Percentiles rank a stretch among this genome's conserved stretches.
Evolutionary conservation across 2,113 vertebrate genomes (phyloP).

Genomic region (Gadus chalcogrammus): DNA sequence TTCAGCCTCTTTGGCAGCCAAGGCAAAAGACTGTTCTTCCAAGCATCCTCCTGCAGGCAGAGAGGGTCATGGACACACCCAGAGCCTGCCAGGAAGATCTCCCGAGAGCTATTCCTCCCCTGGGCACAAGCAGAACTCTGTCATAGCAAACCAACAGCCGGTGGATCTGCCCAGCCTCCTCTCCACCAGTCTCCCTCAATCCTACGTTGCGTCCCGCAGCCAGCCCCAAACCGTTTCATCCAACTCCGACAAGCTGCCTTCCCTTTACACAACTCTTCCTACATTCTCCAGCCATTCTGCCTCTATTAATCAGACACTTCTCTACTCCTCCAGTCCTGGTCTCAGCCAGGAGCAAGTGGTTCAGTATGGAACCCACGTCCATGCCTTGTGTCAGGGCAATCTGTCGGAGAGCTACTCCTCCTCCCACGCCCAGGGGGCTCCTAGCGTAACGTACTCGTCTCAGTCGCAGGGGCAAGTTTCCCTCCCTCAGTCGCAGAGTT

Average conservation of each 20-base stretch:
- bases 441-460: conserved; percentile 87
- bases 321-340: conserved; percentile 80
- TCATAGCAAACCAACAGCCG: conserved; percentile 90
- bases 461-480: conserved; percentile 84
- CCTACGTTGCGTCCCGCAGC: conserved; percentile 82
- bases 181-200: conserved; percentile 86
- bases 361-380: conserved; percentile 81
- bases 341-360: conserved; percentile 73
- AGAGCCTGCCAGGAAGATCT: conserved; percentile 76
- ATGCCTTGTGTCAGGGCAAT: conserved; percentile 83
- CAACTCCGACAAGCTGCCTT: conserved; percentile 85
- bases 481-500: conserved; percentile 88
- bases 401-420: conserved; percentile 87
- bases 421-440: conserved; percentile 87
- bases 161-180: conserved; percentile 86
- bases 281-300: conserved; percentile 84
- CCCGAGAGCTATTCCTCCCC: conserved; percentile 87
- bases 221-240: conserved; percentile 84
- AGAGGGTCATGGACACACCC: conserved; percentile 80
- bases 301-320: conserved; percentile 81
- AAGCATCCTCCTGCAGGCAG: conserved; percentile 77
- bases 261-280: conserved; percentile 87
- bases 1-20: conserved; percentile 76
- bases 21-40: conserved; percentile 81
- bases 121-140: conserved; percentile 87